Percentiles rank a stretch among this genome's conserved stretches.
phyloP scores from a whole-genome alignment of 2,113 vertebrate species.

The Protobothrops flavoviridis region DNA sequence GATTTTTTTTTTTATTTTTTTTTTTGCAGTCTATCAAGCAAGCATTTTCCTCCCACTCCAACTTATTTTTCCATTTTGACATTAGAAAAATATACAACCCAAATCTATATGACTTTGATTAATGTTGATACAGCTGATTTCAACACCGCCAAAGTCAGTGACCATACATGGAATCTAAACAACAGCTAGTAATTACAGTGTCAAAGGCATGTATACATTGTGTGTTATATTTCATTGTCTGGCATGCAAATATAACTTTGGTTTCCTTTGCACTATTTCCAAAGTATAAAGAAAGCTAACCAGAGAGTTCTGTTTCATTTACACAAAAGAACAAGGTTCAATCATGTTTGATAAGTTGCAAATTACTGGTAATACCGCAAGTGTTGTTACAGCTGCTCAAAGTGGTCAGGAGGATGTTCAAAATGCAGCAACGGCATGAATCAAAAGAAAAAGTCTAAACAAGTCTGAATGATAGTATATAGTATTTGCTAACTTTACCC shows the following conservation, averaged over 20 bases:
- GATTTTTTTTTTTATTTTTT: slow-evolving; percentile 79
- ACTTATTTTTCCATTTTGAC: slow-evolving; percentile 82
- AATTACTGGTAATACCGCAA: slow-evolving; percentile 85
- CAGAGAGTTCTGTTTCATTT: slow-evolving; percentile 82
- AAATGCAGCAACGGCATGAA: slow-evolving; percentile 80
- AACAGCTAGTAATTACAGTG: slow-evolving; percentile 84
- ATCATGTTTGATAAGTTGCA: slow-evolving; percentile 89
- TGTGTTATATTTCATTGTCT: slow-evolving; percentile 87
- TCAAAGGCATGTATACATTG: slow-evolving; percentile 84
- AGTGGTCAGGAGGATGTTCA: slow-evolving; percentile 80
- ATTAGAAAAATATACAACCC: slow-evolving; percentile 83
- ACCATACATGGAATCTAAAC: slow-evolving; percentile 84
- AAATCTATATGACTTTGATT: slow-evolving; percentile 86
- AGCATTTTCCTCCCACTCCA: slow-evolving; percentile 68
- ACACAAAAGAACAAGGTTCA: slow-evolving; percentile 86
- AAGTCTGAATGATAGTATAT: slow-evolving; percentile 78
- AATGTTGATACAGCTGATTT: slow-evolving; percentile 91
- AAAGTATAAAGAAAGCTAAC: slow-evolving; percentile 83
- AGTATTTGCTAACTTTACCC: slow-evolving; percentile 74
- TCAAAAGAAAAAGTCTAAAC: slow-evolving; percentile 81
- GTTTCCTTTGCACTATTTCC: slow-evolving; percentile 81
- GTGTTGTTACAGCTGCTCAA: slow-evolving; percentile 87
- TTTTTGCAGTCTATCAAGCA: slow-evolving; percentile 71
- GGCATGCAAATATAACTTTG: slow-evolving; percentile 82
- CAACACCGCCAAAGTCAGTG: slow-evolving; percentile 79